Conservation (phyloP, 2,888 invertebrate genomes). For the Xylota segnis region DNA sequence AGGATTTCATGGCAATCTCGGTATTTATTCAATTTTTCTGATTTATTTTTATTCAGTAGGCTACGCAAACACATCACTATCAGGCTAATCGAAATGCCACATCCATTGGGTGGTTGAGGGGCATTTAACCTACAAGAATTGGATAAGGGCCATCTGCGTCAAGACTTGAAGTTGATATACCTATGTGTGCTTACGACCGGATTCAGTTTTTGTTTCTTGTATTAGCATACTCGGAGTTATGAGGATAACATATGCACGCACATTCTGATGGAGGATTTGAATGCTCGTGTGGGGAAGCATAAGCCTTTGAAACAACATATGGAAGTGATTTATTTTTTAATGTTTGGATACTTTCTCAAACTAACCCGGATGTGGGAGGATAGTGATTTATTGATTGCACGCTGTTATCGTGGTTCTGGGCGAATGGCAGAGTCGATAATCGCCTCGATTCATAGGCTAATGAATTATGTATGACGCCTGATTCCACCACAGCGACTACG, state of each 20-base stretch:
- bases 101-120: background rate
- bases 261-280: background rate
- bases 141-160: constrained; percentile 1
- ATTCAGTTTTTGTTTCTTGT: background rate
- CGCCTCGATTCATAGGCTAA: background rate
- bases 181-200: constrained; percentile 7
- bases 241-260: background rate
- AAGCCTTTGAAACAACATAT: background rate
- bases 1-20: constrained; percentile 7
- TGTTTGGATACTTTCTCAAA: background rate
- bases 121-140: too few relatives aligned
- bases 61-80: background rate
- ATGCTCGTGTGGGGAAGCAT: background rate
- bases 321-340: constrained; percentile 1
- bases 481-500: background rate
- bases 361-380: background rate
- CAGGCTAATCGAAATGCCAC: background rate
- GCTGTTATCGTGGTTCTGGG: background rate
- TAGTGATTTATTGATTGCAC: background rate
- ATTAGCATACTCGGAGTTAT: constrained; percentile 13
- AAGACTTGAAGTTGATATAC: constrained; percentile 10
- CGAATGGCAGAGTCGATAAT: background rate
- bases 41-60: constrained; percentile 8
- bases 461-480: background rate
- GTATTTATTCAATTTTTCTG: background rate